Conservation (phyloP, 2,888 invertebrate genomes). For the Oithona nana region DNA sequence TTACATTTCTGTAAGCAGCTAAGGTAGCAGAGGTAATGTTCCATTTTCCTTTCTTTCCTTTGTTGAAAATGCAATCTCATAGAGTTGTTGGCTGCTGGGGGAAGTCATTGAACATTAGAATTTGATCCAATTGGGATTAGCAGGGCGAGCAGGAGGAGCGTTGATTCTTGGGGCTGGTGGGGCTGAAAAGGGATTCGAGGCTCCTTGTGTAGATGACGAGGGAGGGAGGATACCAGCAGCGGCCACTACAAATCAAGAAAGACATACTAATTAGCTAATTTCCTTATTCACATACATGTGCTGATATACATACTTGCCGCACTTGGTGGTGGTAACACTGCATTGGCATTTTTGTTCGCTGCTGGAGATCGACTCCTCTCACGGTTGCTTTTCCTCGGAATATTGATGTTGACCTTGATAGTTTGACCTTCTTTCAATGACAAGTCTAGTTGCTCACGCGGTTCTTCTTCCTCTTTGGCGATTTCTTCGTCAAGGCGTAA, state of each 20-base stretch:
- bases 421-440: constrained; percentile 98
- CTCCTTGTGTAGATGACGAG: neutral
- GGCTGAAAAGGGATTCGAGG: neutral
- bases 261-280: too few species aligned
- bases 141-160: neutral
- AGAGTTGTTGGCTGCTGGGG: too few species aligned
- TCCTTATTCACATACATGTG: too few species aligned
- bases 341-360: constrained; percentile 42
- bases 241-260: neutral
- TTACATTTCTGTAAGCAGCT: too few species aligned
- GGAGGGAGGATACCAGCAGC: neutral
- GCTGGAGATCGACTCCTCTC: constrained; percentile 23
- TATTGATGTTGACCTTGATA: constrained; percentile 95
- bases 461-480: constrained; percentile 41
- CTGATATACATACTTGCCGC: constrained; percentile 19
- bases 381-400: constrained; percentile 42
- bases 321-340: constrained; percentile 47
- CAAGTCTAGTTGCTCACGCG: constrained; percentile 62
- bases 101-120: constrained; percentile 22
- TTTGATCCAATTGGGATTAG: constrained; percentile 24
- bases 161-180: neutral
- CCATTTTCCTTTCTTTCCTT: too few species aligned
- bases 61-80: too few species aligned
- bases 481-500: constrained; percentile 58
- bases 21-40: too few species aligned